Evolutionary conservation across 2,888 invertebrate species (phyloP).

Genomic region (Strigamia crassipes): DNA sequence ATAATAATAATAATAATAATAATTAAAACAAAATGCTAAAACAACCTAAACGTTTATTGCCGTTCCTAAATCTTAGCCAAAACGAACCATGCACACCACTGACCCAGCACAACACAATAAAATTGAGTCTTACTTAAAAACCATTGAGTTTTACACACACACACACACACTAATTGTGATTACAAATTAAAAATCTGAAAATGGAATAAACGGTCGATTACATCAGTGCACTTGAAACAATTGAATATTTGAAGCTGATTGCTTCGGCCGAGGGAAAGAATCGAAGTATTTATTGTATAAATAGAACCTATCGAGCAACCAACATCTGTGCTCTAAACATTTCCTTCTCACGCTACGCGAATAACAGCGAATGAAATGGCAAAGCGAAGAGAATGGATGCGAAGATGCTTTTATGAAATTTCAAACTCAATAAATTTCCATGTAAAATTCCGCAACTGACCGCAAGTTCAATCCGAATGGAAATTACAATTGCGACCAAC

Average conservation of each 20-base stretch:
- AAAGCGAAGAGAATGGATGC: neutral
- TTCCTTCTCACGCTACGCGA: slow-evolving; percentile 1
- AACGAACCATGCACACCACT: no score
- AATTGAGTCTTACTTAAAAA: no score
- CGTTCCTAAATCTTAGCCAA: no score
- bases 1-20: no score
- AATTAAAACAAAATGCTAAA: no score
- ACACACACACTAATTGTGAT: no score
- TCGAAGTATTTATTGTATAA: neutral
- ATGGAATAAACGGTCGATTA: no score
- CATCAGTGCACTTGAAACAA: no score
- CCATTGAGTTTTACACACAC: no score
- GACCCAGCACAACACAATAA: no score
- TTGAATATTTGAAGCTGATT: neutral
- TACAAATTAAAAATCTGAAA: no score
- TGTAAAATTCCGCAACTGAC: neutral
- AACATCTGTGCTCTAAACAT: slow-evolving; percentile 9
- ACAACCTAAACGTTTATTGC: no score
- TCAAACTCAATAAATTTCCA: slow-evolving; percentile 17
- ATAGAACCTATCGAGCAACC: neutral
- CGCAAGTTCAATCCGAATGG: neutral
- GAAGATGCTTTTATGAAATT: neutral
- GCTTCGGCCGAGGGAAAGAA: neutral
- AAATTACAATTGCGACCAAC: neutral
- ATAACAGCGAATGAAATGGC: neutral